Conservation (phyloP, 2,888 invertebrate species). For the Chaetoderma sp. region DNA sequence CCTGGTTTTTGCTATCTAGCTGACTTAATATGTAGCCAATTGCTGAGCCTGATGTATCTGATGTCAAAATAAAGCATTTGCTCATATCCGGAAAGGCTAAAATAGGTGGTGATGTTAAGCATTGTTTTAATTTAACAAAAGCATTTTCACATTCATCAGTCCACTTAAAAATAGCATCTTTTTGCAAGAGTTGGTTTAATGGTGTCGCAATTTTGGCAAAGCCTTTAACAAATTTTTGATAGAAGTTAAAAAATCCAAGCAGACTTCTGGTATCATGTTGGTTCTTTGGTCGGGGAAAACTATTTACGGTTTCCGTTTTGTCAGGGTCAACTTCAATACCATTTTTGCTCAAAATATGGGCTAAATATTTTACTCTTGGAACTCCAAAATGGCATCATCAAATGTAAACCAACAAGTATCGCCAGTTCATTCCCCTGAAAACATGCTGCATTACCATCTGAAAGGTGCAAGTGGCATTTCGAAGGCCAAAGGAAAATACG, state of each 20-base stretch:
- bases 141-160: conserved; percentile 41
- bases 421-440: conserved; percentile 33
- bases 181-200: conserved; percentile 47
- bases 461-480: conserved; percentile 33
- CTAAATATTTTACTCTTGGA: background rate
- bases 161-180: conserved; percentile 45
- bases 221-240: conserved; percentile 55
- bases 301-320: background rate
- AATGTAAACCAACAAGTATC: conserved; percentile 29
- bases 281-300: background rate
- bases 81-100: conserved; percentile 19
- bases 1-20: conserved; percentile 22
- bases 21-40: conserved; percentile 39
- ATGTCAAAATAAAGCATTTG: conserved; percentile 25
- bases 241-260: conserved; percentile 47
- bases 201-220: conserved; percentile 45
- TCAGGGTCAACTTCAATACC: conserved; percentile 1
- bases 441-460: conserved; percentile 36
- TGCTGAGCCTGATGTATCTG: conserved; percentile 30
- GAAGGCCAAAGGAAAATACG: conserved; percentile 37
- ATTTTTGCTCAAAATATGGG: conserved; percentile 3
- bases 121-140: conserved; percentile 47
- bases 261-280: background rate
- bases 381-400: conserved; percentile 1
- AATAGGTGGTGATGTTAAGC: conserved; percentile 18